phyloP scores from a whole-genome alignment of 2,888 invertebrate genomes.

The Phaedon cochleariae region DNA sequence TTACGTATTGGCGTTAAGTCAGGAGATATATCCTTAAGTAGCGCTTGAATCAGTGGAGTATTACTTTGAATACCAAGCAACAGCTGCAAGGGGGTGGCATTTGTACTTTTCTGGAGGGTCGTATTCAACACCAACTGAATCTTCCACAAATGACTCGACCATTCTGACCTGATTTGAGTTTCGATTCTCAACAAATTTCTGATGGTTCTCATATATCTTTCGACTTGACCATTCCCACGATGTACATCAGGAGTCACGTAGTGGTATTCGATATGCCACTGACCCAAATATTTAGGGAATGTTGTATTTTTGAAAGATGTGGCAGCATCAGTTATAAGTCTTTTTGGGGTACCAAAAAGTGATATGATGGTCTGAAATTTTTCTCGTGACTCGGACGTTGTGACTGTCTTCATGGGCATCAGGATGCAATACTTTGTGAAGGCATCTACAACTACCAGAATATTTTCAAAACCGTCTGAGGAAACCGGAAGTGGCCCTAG shows the following conservation, averaged over 20 bases:
- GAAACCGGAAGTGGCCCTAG: no score
- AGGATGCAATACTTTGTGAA: no score
- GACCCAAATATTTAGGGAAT: conserved; percentile 33
- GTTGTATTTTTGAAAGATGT: conserved; percentile 35
- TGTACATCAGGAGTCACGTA: conserved; percentile 34
- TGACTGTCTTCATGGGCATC: no score
- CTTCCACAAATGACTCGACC: conserved; percentile 40
- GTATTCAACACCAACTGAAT: conserved; percentile 39
- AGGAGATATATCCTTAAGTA: conserved; percentile 31
- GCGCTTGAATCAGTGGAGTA: conserved; percentile 39
- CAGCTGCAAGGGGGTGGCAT: conserved; percentile 36
- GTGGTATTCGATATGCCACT: conserved; percentile 30
- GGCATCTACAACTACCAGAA: no score
- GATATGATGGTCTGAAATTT: conserved; percentile 27
- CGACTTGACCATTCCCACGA: no score
- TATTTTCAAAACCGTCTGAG: no score
- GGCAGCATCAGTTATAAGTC: no score
- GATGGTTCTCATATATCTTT: conserved; percentile 42
- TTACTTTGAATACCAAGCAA: conserved; percentile 35
- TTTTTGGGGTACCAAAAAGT: conserved; percentile 39
- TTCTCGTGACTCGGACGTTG: conserved; percentile 28
- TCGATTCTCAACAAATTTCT: no score
- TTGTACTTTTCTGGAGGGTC: no score
- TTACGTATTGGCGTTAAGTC: no score
- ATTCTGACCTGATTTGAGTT: no score